Conservation (phyloP, 1,140 invertebrate genomes). For the Drosophila ficusphila region DNA sequence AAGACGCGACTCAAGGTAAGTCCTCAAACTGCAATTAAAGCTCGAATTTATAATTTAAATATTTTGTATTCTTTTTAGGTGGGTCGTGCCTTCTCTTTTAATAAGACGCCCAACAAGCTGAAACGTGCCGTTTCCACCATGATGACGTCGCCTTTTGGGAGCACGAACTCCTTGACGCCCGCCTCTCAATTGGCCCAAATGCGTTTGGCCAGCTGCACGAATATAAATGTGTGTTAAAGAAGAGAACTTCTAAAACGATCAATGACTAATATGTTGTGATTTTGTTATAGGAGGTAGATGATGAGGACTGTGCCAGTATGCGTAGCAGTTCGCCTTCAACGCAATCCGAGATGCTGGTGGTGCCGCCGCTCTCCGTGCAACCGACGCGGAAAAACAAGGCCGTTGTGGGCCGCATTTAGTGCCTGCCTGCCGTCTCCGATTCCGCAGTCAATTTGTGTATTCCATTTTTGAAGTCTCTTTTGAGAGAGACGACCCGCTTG, state of each 20-base stretch:
- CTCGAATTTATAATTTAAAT: neutral
- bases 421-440: conserved; percentile 8
- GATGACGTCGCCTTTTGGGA: conserved; percentile 94
- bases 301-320: conserved; percentile 85
- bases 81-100: conserved; percentile 96
- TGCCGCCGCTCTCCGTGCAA: conserved; percentile 92
- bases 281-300: conserved; percentile 87
- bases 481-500: conserved; percentile 26
- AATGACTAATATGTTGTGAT: conserved; percentile 2
- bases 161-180: conserved; percentile 90
- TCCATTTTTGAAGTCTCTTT: conserved; percentile 54
- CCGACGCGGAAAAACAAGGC: conserved; percentile 90
- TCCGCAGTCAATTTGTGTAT: conserved; percentile 45
- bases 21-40: neutral
- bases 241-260: neutral
- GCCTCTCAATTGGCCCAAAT: conserved; percentile 91
- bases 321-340: conserved; percentile 86
- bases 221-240: conserved; percentile 90
- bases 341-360: conserved; percentile 87
- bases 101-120: conserved; percentile 96
- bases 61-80: conserved; percentile 85
- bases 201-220: conserved; percentile 92
- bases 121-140: conserved; percentile 97
- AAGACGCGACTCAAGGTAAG: conserved; percentile 91
- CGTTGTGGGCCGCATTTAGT: conserved; percentile 66